phyloP scores from a whole-genome alignment of 35 echinoderm and acorn worm species.

The Strongylocentrotus purpuratus region DNA sequence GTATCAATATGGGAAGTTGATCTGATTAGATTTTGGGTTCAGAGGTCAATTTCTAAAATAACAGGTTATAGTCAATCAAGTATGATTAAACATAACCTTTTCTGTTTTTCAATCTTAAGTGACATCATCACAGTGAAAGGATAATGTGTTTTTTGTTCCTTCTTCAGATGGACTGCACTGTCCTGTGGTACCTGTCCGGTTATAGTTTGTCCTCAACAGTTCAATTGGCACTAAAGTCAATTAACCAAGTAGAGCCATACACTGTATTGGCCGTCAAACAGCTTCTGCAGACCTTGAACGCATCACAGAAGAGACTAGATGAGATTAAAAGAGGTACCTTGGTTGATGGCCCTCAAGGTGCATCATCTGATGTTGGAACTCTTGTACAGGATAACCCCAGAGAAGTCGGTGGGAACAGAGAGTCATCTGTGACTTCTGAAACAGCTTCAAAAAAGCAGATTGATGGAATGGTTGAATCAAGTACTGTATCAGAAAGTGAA shows the following conservation, averaged over 20 bases:
- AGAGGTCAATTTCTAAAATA: too few species aligned
- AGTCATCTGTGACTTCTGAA: neutral
- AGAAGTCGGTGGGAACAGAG: neutral
- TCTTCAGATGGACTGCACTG: slow-evolving; percentile 93
- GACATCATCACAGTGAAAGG: neutral
- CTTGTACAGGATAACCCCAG: neutral
- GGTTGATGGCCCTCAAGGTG: neutral
- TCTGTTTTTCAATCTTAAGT: neutral
- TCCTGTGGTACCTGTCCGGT: slow-evolving; percentile 91
- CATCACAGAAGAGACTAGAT: slow-evolving; percentile 51
- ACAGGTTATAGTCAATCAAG: too few species aligned
- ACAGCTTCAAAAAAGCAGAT: neutral
- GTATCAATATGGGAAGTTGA: too few species aligned
- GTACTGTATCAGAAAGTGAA: too few species aligned
- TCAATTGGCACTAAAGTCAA: slow-evolving; percentile 58
- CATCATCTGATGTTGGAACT: neutral
- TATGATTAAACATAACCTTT: neutral
- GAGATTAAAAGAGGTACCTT: slow-evolving; percentile 7
- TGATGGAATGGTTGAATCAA: neutral
- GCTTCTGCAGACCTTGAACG: slow-evolving; percentile 48
- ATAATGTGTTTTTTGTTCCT: neutral
- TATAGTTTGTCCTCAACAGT: slow-evolving; percentile 80
- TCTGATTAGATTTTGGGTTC: too few species aligned
- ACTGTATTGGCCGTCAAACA: slow-evolving; percentile 21
- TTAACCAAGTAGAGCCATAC: neutral